Conservation (phyloP, 2,888 invertebrate species). For the Lithosia quadra region DNA sequence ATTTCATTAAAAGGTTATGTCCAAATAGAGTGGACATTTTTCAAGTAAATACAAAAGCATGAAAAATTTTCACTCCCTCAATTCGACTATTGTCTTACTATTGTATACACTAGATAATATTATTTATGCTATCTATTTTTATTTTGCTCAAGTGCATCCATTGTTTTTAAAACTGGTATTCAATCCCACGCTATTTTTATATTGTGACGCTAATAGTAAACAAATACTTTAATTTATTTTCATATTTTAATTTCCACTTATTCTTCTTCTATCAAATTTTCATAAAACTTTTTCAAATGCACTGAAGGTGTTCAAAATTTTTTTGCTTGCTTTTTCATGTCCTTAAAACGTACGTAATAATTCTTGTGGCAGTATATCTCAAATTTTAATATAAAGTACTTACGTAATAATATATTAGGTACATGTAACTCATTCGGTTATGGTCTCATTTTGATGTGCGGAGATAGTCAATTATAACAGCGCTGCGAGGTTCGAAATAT, state of each 20-base stretch:
- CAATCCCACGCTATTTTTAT: neutral
- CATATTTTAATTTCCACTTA: neutral
- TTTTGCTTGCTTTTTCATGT: neutral
- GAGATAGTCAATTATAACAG: neutral
- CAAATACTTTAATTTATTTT: neutral
- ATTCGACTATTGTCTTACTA: too few relatives aligned
- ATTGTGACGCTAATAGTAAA: neutral
- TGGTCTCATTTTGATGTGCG: neutral
- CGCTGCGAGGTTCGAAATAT: conserved; percentile 19
- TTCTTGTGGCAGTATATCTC: neutral
- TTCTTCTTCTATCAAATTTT: neutral
- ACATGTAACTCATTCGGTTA: neutral
- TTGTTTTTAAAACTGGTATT: neutral
- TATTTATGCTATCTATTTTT: neutral
- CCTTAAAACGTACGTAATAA: neutral
- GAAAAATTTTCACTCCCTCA: too few relatives aligned
- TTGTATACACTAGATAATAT: too few relatives aligned
- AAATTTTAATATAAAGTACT: neutral
- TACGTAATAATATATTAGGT: neutral
- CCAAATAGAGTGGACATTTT: too few relatives aligned
- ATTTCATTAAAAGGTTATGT: too few relatives aligned
- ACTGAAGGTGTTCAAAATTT: too few relatives aligned
- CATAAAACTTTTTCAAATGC: neutral
- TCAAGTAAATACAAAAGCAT: too few relatives aligned
- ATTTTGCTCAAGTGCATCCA: neutral